Base-by-base conservation (phyloP, 2,797 vertebrate species). In the Sebastes matsubarae region DNA sequence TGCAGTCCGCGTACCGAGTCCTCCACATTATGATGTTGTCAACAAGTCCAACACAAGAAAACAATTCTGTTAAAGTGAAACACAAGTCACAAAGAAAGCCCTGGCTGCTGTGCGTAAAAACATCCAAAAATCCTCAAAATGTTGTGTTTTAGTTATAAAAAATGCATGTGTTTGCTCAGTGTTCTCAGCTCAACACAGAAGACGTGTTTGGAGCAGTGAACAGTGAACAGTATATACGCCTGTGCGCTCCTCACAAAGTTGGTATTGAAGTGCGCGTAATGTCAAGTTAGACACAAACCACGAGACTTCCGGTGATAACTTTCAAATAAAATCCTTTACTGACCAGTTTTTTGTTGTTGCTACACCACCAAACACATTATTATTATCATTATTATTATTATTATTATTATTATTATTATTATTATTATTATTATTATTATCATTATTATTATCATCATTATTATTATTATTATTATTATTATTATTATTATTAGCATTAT, bases 1-100 rank as follows among this genome's bases (percentile, higher is more conserved):
- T 96, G 74, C 92, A 94, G 90, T 96, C 95, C 10, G 93, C 93
- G 69, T 96, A 95, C 79, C 96, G 94, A 52, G 93, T 94, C 86
- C 93, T 95, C 95, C 96, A 95, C 96, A 97, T 98, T 87, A 9
- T 88, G 74, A 9, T 88, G 74, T 1, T 52, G 58, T 67, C 34
- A 77, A 68, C 63, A 79, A 68, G 72, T 83, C 85, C 16, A 6
- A 38, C 46, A 42, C 63, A 67, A 38, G 5, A 38, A 78, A 90
- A 68, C 11, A 75, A 25, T 29, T 6, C 74, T 18, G 52, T 16
- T 36, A 75, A 68, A 85, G 60, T 71, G 6, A 52, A 68, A 78
- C 24, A 8, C 38, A 59, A 32, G 72, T 79, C 34, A 54, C 27
- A 59, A 68, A 50, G 38, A 42, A 50, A 55, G 61, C 50, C 2